Evolutionary conservation across 2,797 vertebrate species (phyloP).

Genomic region (Labroides dimidiatus): DNA sequence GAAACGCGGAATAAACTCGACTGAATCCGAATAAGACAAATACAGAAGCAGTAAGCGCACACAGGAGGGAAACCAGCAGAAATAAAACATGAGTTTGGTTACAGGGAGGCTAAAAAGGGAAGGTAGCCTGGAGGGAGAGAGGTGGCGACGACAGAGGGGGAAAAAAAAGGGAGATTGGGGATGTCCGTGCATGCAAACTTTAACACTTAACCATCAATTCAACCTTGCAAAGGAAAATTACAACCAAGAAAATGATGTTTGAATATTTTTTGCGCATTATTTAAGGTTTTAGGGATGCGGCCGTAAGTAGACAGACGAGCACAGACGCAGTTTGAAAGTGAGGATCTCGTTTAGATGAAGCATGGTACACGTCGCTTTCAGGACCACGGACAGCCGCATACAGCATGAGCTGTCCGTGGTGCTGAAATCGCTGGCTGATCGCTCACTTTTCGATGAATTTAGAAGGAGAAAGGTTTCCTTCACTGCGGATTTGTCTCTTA

Average conservation of each 20-base stretch:
- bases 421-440: constrained; percentile 30
- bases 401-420: constrained; percentile 36
- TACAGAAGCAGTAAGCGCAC: neutral
- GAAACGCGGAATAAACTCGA: neutral
- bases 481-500: neutral
- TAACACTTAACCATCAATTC: neutral
- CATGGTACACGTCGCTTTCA: constrained; percentile 21
- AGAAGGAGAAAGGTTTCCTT: neutral
- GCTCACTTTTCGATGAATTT: constrained; percentile 46
- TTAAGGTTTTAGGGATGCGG: neutral
- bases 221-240: too few species aligned
- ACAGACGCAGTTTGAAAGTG: constrained; percentile 29
- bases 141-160: neutral
- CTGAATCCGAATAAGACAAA: neutral
- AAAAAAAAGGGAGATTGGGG: neutral
- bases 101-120: neutral
- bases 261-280: neutral
- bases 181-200: constrained; percentile 30
- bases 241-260: too few species aligned
- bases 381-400: constrained; percentile 41
- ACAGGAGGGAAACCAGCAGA: neutral
- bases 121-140: neutral
- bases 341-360: neutral
- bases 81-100: constrained; percentile 24
- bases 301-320: neutral